Evolutionary conservation across 1,140 invertebrate species (phyloP), one percentile per base, ranked within the genome.

Genomic region (Eupristina koningsbergeri): DNA sequence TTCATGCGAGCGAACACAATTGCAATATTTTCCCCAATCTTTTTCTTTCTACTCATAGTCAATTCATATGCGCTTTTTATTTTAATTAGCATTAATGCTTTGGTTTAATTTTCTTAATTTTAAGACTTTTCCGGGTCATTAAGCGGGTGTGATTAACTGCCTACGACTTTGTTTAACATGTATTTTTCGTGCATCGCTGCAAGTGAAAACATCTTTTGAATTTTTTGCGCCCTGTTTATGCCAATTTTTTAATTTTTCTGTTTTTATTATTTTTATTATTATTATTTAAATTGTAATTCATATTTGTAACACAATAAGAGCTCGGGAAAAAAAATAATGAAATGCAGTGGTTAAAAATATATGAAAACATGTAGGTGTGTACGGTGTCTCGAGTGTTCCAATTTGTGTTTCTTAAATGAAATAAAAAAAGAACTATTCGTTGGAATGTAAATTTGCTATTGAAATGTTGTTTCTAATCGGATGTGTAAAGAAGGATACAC

Each of bases 41-140:
- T 41, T 71, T 0, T 29, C 8, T 73, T 22, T 7, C 39, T 41
- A 22, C 39, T 6, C 29, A 41, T 6, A 1, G 26, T 22, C 34
- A 19, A 22, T 45, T 36, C 41, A 41, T 34, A 29, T 29, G 39
- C 58, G 69, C 69, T 81, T 81, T 81, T 81, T 73, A 81, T 81
- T 73, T 81, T 74, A 81, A 82, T 82, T 82, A 76, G 64, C 73
- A 39, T 76, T 50, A 74, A 76, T 82, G 73, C 71, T 29, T 76
- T 31, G 39, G 19, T 29, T 73, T 47, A 45, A 41, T 67, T n/a
- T 26, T 61, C 79, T 73, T 58, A 74, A 63, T 81, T 74, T 81
- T 74, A 58, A 34, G 41, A 75, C 80, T 75, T 82, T 75, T 73
- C 73, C 80, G 76, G 73, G 58, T 76, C 53, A 76, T 82, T 82